Base-by-base conservation (phyloP, 2,113 vertebrate species). In the Hydropotes inermis region DNA sequence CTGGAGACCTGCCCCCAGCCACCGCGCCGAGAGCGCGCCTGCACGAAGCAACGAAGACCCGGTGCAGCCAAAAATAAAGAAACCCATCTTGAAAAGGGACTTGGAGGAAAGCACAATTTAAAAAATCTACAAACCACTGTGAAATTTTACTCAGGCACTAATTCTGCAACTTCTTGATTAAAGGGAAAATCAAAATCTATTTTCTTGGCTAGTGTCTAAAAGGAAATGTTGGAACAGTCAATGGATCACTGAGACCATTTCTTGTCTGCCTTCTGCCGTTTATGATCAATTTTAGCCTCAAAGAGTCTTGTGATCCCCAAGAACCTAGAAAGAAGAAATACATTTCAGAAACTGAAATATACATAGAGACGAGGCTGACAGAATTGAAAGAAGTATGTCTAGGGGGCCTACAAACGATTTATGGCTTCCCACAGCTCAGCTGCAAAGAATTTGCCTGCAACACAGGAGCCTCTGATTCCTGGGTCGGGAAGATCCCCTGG, bases 21-120 rank as follows among this genome's bases (percentile, higher is more conserved):
- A 0, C 70, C 7, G 64, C 11, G 1, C 10, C 6, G 1, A 43
- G 36, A 14, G 1, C 3, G n/a, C n/a, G 4, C 17, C 0, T 12
- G 64, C 64, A 23, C n/a, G 6, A 36, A 67, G 64, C 64, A 21
- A 17, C 8, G 0, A 36, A 19, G 17, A 19, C 5, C 8, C 8
- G 5, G 19, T 23, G n/a, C 5, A 1, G 67, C 19, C n/a, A 13
- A 12, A 70, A 23, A 6, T 74, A 74, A 23, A 39, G n/a, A 74
- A 23, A 39, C 4, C 33, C 33, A 36, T 36, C 36, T 74, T 39
- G 39, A 74, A 74, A 39, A 5, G 8, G 0, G 67, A 25, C 36
- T 39, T 39, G n/a, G 67, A 23, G 67, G 36, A 39, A 74, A 74
- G 39, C 19, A 11, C n/a, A n/a, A 67, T 5, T 10, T 21, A 1